Evolutionary conservation across 2,888 invertebrate genomes (phyloP).

Genomic region (Eristalis intricaria): DNA sequence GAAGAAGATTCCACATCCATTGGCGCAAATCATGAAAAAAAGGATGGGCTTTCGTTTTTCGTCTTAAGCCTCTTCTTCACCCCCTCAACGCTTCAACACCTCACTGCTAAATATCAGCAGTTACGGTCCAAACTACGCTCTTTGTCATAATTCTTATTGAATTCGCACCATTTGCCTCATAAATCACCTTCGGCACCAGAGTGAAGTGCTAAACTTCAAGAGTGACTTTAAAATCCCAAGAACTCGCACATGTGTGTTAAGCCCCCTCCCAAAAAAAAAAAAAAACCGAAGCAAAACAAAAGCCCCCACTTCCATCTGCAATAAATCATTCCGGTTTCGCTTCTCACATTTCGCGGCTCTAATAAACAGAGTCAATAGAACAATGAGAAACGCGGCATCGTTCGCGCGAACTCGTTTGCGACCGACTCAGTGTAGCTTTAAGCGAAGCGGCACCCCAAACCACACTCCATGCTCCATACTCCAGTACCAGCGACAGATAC

Average conservation of each 20-base stretch:
- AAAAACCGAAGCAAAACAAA: neutral
- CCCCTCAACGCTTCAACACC: no score
- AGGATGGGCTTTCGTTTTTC: no score
- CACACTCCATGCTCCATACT: neutral
- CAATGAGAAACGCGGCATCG: conserved; percentile 5
- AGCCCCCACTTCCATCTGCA: neutral
- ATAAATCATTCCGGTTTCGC: conserved; percentile 6
- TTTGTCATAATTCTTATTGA: no score
- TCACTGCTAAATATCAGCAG: no score
- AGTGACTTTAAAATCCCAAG: neutral
- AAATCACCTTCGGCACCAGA: neutral
- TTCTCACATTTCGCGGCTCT: neutral
- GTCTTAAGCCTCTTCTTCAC: no score
- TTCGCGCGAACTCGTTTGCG: neutral
- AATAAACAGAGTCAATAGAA: conserved; percentile 26
- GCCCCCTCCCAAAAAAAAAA: neutral
- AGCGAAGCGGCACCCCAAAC: neutral
- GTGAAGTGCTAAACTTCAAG: neutral
- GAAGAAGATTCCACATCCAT: no score
- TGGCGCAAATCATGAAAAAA: no score
- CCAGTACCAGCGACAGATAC: neutral
- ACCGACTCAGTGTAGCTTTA: neutral
- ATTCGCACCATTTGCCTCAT: no score
- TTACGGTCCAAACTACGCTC: no score
- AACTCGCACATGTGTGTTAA: neutral